Conservation (phyloP, 2,888 invertebrate genomes). For the Sminthurides aquaticus region DNA sequence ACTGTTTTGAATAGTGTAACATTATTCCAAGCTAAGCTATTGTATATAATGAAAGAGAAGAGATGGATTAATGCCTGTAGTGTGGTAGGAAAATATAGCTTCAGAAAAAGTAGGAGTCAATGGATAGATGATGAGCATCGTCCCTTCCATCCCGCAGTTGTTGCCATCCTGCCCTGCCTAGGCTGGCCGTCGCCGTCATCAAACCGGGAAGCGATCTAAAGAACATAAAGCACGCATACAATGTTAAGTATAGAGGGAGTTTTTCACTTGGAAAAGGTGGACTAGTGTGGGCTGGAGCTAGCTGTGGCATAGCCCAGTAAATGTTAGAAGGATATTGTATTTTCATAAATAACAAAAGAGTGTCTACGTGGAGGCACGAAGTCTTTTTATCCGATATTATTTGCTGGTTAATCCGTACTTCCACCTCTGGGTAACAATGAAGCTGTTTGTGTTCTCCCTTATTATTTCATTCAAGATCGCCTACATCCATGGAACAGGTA, state of each 20-base stretch:
- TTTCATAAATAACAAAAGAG: constrained; percentile 36
- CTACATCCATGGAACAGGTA: too few species aligned
- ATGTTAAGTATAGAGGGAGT: neutral
- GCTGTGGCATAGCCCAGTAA: too few species aligned
- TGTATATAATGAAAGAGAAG: neutral
- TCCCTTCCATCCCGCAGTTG: too few species aligned
- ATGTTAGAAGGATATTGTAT: constrained; percentile 33
- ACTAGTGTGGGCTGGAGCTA: too few species aligned
- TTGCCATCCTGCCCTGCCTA: too few species aligned
- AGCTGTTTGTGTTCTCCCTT: constrained; percentile 16
- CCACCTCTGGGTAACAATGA: constrained; percentile 25
- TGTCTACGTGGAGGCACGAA: constrained; percentile 26
- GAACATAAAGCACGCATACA: neutral
- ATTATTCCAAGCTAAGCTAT: neutral
- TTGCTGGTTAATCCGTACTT: constrained; percentile 33
- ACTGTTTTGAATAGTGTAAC: constrained; percentile 3
- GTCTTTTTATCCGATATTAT: constrained; percentile 26
- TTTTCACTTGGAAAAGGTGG: neutral
- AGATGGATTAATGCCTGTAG: too few species aligned
- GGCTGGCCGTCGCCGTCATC: too few species aligned
- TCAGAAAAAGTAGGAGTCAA: neutral
- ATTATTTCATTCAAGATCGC: constrained; percentile 1
- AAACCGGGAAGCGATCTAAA: neutral
- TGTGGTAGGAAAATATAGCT: neutral
- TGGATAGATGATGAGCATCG: neutral